Evolutionary conservation across 1,140 invertebrate species (phyloP).

Genomic region (Stegodyphus mimosarum): DNA sequence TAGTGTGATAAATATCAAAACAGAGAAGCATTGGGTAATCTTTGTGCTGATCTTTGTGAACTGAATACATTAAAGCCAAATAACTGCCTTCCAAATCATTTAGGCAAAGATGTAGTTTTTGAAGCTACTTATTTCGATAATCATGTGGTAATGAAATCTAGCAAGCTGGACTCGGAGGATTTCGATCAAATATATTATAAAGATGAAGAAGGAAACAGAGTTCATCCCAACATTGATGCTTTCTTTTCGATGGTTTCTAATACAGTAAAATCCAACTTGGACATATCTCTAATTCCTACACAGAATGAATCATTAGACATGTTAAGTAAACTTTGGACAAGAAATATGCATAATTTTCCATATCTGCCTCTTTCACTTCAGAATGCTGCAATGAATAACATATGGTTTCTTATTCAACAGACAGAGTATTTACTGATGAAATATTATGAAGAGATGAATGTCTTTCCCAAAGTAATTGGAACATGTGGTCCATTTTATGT

Average conservation of each 20-base stretch:
- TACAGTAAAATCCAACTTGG: constrained; percentile 71
- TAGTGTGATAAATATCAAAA: constrained; percentile 72
- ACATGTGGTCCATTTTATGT: constrained; percentile 76
- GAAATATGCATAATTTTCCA: constrained; percentile 28
- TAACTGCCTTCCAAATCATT: constrained; percentile 72
- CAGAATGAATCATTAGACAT: constrained; percentile 8
- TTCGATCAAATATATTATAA: constrained; percentile 67
- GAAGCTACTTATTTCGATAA: constrained; percentile 71
- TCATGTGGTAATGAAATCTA: constrained; percentile 73
- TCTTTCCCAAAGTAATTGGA: constrained; percentile 76
- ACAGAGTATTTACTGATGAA: constrained; percentile 76
- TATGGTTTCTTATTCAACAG: constrained; percentile 75
- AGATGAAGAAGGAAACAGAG: constrained; percentile 25
- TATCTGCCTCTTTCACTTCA: constrained; percentile 26
- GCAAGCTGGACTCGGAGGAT: constrained; percentile 27
- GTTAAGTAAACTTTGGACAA: constrained; percentile 36
- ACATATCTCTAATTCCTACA: constrained; percentile 69
- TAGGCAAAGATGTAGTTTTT: constrained; percentile 73
- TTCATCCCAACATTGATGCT: constrained; percentile 71
- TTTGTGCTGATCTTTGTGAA: constrained; percentile 73
- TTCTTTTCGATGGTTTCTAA: constrained; percentile 70
- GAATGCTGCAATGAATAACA: constrained; percentile 70
- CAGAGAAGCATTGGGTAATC: constrained; percentile 71
- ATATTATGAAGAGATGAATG: constrained; percentile 72
- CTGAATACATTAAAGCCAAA: constrained; percentile 70